Evolutionary conservation across 2,113 vertebrate species (phyloP), one percentile per base, ranked within the genome.

Genomic region (Colius striatus): DNA sequence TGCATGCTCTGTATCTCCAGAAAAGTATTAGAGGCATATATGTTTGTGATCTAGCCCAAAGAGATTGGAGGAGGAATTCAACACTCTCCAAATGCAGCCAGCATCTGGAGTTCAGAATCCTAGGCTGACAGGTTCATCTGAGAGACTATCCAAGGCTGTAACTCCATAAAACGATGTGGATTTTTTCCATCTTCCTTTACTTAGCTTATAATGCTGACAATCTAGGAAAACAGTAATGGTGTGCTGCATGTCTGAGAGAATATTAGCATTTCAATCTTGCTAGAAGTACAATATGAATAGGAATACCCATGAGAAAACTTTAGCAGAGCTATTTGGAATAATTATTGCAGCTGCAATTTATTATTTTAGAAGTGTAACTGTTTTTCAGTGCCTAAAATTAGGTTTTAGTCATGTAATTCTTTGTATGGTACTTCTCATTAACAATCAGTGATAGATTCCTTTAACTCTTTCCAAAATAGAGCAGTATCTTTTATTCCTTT

Each of bases 301-400:
- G 61, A 54, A 80, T 77, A 84, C 55, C 78, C 75, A 87, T 87
- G 71, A 90, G 87, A 86, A 92, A 95, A 91, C 51, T 43, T 66
- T 10, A 90, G 71, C 78, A 85, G 47, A 90, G 60, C 82, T 83
- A 63, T 54, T 90, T 90, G 29, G 78, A 94, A 88, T 94, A 87
- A 43, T 60, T 85, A 90, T 32, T 71, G 87, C 84, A 96, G 74
- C 87, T 97, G 84, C 87, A 91, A 4, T 89, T 91, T 86, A 57
- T 20, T 48, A 71, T 94, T 94, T 91, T 86, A 84, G 72, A 83
- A 91, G 17, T 1, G 1, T 66, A 77, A 63, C 53, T 94, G 32
- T 23, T 90, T 95, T 87, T 91, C 67, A 55, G 57, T 75, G 57
- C 63, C 86, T 93, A 90, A 84, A 90, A 87, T 94, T 63, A 94